Percentiles rank a stretch among this genome's conserved stretches.
Conservation (phyloP, 2,888 invertebrate species). For the Oxystoma pomonae region DNA sequence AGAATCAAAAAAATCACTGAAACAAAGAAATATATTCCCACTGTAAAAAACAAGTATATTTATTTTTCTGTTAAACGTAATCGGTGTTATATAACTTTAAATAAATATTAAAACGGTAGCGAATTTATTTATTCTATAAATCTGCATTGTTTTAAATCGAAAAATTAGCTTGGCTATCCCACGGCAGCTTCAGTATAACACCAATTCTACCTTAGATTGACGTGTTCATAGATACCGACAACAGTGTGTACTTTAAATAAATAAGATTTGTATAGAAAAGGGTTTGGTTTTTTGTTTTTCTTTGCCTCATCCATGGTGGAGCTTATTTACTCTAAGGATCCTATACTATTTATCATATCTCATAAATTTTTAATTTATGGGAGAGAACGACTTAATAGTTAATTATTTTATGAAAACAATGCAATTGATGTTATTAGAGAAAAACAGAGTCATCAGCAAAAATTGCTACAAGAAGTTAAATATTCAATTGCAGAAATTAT, state of each 20-base stretch:
- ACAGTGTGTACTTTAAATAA: too few relatives aligned
- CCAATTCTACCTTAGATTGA: too few relatives aligned
- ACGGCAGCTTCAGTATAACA: too few relatives aligned
- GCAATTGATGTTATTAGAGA: neutral
- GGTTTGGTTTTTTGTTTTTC: too few relatives aligned
- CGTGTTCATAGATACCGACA: too few relatives aligned
- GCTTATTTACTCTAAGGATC: too few relatives aligned
- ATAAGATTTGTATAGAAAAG: too few relatives aligned
- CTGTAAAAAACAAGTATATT: too few relatives aligned
- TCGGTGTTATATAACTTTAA: neutral
- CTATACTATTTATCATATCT: too few relatives aligned
- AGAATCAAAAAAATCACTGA: constrained; percentile 49
- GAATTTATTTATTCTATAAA: neutral
- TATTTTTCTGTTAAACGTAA: constrained; percentile 1
- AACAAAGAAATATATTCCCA: constrained; percentile 35
- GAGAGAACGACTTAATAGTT: neutral
- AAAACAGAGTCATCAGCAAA: neutral
- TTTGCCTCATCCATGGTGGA: too few relatives aligned
- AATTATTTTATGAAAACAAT: neutral
- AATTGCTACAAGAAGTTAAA: neutral
- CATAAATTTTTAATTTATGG: too few relatives aligned
- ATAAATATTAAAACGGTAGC: constrained; percentile 1
- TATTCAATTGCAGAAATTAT: neutral
- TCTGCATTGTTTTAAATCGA: neutral
- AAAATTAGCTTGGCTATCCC: neutral